Percentiles rank a stretch among this genome's conserved stretches.
phyloP scores from a whole-genome alignment of 2,888 invertebrate species.

The Beris chalybata region DNA sequence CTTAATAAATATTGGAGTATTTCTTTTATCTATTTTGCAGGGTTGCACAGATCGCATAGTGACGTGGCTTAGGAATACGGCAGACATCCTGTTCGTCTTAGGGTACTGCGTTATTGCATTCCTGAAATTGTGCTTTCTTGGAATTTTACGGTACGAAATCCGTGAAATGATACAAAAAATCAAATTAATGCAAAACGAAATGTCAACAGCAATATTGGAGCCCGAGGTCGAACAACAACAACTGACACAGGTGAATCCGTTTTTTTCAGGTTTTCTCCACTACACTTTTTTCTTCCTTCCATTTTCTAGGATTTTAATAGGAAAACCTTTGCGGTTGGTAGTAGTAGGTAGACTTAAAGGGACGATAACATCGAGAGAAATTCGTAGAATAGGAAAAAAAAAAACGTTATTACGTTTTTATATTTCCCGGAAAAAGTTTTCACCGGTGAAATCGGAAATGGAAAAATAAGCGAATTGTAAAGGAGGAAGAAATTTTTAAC shows the following conservation, averaged over 20 bases:
- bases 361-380: no score
- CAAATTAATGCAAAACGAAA: slow-evolving; percentile 72
- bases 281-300: not conserved
- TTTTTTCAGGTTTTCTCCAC: not conserved
- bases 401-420: no score
- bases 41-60: slow-evolving; percentile 76
- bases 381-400: no score
- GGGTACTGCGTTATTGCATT: slow-evolving; percentile 89
- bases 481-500: no score
- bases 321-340: not conserved
- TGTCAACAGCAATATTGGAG: slow-evolving; percentile 59
- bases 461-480: no score
- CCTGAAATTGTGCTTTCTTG: slow-evolving; percentile 85
- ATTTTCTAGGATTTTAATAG: no score
- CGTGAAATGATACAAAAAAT: slow-evolving; percentile 92
- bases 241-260: slow-evolving; percentile 39
- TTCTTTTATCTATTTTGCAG: slow-evolving; percentile 42
- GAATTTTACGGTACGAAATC: slow-evolving; percentile 83
- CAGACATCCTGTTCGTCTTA: slow-evolving; percentile 77
- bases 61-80: slow-evolving; percentile 75
- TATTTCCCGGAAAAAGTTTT: no score
- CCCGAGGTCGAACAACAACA: slow-evolving; percentile 45
- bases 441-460: not conserved
- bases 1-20: not conserved
- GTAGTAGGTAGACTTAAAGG: no score